Percentiles rank a stretch among this genome's conserved stretches.
Conservation (phyloP, 2,888 invertebrate genomes). For the Scotopteryx bipunctaria region DNA sequence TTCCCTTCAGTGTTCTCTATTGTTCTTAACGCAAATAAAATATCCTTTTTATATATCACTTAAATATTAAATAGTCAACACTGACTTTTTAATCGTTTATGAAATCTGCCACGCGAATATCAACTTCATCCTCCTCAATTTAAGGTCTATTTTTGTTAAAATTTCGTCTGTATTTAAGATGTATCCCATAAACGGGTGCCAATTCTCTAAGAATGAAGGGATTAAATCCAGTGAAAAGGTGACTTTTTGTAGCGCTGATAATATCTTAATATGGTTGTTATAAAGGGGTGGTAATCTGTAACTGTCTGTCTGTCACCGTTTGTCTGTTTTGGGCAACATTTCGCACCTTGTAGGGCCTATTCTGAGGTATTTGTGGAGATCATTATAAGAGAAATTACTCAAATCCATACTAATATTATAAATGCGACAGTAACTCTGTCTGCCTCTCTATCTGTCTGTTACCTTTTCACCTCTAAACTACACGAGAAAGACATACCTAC, state of each 20-base stretch:
- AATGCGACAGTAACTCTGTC: too few species aligned
- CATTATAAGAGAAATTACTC: too few species aligned
- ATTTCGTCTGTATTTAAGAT: constrained; percentile 40
- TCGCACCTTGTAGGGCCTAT: constrained; percentile 68
- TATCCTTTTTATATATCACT: constrained; percentile 57
- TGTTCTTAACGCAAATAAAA: constrained; percentile 69
- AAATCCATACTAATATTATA: too few species aligned
- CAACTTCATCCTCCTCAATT: not conserved
- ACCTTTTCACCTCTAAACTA: too few species aligned
- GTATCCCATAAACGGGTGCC: constrained; percentile 40
- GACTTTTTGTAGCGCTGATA: constrained; percentile 65
- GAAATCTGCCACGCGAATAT: not conserved
- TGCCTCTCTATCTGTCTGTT: too few species aligned
- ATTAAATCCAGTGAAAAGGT: constrained; percentile 69
- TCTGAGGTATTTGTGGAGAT: constrained; percentile 34
- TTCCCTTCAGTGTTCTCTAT: constrained; percentile 64
- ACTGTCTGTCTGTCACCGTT: constrained; percentile 66
- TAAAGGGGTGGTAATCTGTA: constrained; percentile 78
- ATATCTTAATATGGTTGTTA: constrained; percentile 80
- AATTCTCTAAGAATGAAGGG: constrained; percentile 54
- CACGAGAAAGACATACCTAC: too few species aligned
- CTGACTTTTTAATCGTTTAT: constrained; percentile 60
- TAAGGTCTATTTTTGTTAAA: not conserved
- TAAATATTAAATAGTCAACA: constrained; percentile 53
- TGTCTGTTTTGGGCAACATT: constrained; percentile 58